A percentile compares a stretch with the other conserved stretches of the same genome.
These are phyloP conservation scores for Lynx canadensis DNA, from an alignment of 2,113 vertebrate genomes.

Conservation along the genomic window DNA sequence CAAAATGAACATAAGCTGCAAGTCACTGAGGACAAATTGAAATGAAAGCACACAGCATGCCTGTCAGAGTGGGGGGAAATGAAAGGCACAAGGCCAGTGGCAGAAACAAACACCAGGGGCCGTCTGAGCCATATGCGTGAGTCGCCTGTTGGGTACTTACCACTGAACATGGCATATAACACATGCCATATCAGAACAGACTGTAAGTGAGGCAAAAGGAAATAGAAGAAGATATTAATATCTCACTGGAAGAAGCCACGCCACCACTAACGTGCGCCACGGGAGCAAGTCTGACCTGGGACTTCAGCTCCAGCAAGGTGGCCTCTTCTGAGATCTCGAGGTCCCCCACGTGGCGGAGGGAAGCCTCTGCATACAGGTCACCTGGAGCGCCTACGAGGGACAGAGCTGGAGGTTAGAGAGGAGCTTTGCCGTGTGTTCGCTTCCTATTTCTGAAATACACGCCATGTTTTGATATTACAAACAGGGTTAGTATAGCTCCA, in stretches of 20 bases:
- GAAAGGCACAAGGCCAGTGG: slow-evolving; percentile 58
- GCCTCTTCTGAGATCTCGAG: slow-evolving; percentile 92
- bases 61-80: slow-evolving; percentile 35
- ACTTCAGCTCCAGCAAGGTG: slow-evolving; percentile 91
- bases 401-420: background rate
- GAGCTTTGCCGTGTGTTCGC: fast-evolving
- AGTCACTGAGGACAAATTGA: slow-evolving; percentile 25
- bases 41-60: slow-evolving; percentile 71
- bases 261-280: background rate
- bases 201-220: slow-evolving; percentile 81
- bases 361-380: background rate
- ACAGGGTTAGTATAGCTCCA: background rate
- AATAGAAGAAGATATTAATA: slow-evolving; percentile 76
- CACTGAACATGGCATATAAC: slow-evolving; percentile 80
- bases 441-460: background rate
- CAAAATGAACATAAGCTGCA: slow-evolving; percentile 66
- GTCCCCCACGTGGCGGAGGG: slow-evolving; percentile 87
- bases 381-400: slow-evolving; percentile 66
- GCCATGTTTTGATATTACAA: background rate
- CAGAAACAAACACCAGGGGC: slow-evolving; percentile 39
- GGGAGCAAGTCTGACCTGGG: slow-evolving; percentile 88
- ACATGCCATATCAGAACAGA: slow-evolving; percentile 83
- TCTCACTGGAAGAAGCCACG: slow-evolving; percentile 58
- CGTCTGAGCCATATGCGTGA: slow-evolving; percentile 50
- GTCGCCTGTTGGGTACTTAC: slow-evolving; percentile 80